Evolutionary conservation across 2,113 vertebrate genomes (phyloP).

Genomic region (Corythornis cristatus): DNA sequence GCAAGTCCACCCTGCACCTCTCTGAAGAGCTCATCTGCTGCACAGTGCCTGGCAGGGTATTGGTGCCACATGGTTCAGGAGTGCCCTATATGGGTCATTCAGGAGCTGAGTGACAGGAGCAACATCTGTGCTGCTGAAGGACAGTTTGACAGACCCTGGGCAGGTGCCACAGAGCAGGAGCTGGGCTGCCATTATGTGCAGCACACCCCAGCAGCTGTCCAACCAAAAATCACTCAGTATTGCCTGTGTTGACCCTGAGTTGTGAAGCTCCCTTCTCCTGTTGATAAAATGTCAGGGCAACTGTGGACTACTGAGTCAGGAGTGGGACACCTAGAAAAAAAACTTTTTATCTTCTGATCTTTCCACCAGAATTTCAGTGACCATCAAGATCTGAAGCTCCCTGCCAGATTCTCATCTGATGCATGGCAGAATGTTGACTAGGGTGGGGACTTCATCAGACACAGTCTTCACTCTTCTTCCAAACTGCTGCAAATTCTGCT

Average conservation of each 20-base stretch:
- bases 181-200: rapidly evolving
- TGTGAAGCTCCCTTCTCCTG: background rate
- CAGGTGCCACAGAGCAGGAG: background rate
- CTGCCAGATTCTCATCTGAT: background rate
- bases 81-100: background rate
- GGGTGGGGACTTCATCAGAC: background rate
- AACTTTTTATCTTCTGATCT: background rate
- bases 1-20: background rate
- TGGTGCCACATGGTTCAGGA: background rate
- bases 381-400: background rate
- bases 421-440: background rate
- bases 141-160: background rate
- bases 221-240: background rate
- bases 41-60: background rate
- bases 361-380: background rate
- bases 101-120: conserved; percentile 20
- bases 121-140: background rate
- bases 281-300: background rate
- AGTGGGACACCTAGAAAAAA: background rate
- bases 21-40: background rate
- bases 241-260: background rate
- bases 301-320: background rate
- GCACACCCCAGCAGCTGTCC: background rate
- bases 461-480: background rate
- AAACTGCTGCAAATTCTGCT: background rate